A percentile compares a stretch with the other conserved stretches of the same genome.
These are phyloP conservation scores for Galbula dea DNA, from an alignment of 2,113 vertebrate genomes.

Conservation along the genomic window DNA sequence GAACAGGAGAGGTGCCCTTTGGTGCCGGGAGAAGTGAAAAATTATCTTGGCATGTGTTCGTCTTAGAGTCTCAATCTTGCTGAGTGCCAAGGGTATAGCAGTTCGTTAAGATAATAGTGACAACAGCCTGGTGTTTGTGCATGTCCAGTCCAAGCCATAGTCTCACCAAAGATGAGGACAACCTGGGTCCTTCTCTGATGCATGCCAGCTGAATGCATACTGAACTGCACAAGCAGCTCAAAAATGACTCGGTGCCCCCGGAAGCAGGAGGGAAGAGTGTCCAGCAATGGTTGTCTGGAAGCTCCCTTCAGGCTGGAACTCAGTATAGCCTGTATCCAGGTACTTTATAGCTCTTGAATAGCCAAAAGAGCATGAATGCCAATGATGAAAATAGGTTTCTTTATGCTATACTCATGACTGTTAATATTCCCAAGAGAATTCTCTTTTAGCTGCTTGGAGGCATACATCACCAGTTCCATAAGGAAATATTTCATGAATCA, in stretches of 20 bases:
- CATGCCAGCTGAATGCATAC: background rate
- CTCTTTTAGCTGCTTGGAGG: background rate
- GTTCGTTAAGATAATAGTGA: background rate
- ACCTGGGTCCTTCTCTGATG: background rate
- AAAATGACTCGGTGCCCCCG: background rate
- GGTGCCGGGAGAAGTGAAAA: background rate
- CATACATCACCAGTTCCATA: background rate
- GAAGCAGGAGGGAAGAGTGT: background rate
- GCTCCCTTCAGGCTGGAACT: background rate
- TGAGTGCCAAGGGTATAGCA: background rate
- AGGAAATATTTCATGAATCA: background rate
- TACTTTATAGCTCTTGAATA: background rate
- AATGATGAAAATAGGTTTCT: background rate
- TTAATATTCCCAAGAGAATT: background rate
- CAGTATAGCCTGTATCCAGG: background rate
- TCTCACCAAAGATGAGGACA: background rate
- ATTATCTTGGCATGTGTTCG: background rate
- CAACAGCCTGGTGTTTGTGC: background rate
- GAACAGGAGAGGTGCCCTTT: background rate
- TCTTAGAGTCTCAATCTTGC: background rate
- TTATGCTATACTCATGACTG: background rate
- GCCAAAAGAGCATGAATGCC: background rate
- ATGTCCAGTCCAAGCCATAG: background rate
- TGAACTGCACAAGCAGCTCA: background rate
- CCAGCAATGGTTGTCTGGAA: background rate